Base-by-base conservation (phyloP, 2,888 invertebrate genomes). In the Bimastos eiseni region DNA sequence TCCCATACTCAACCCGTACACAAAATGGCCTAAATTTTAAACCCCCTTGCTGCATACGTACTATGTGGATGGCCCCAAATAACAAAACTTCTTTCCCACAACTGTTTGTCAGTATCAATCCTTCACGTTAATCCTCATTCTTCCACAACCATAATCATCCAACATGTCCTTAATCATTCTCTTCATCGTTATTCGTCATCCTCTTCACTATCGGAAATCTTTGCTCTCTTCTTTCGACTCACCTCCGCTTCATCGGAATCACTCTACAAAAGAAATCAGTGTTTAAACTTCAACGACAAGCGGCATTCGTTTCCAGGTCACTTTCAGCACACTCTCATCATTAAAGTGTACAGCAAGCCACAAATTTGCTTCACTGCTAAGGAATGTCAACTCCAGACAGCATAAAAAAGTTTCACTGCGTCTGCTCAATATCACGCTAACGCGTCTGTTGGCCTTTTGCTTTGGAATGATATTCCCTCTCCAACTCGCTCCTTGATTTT, bases 121-220 rank as follows among this genome's bases (percentile, higher is more conserved):
- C 30, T n/a, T 13, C 13, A n/a, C 4, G 11, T 1, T 8, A 15
- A 11, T 8, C 30, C 8, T n/a, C 70, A 70, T 70, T 70, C 70
- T 70, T 70, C 8, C 70, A n/a, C 70, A 6, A n/a, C 13, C 70
- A n/a, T 13, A 70, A 70, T 70, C 70, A n/a, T 70, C 70, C 17
- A 30, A 1, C 13, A n/a, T n/a, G 70, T n/a, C 30, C n/a, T 70
- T 6, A n/a, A 70, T 70, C 24, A 55, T 30, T 30, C 30, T 13
- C 55, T 55, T 30, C 70, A 70, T 70, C 70, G 30, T 11, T 70
- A n/a, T 70, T 86, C 33, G 37, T 86, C 86, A 15, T 86, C 86
- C 37, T 86, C 86, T 86, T 86, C 86, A 24, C 86, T 86, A 36
- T 86, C 86, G 8, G 86, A 86, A 86, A 86, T 86, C 86, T 33